Evolutionary conservation across 2,113 vertebrate species (phyloP).

Genomic region (Spilogale gracilis): DNA sequence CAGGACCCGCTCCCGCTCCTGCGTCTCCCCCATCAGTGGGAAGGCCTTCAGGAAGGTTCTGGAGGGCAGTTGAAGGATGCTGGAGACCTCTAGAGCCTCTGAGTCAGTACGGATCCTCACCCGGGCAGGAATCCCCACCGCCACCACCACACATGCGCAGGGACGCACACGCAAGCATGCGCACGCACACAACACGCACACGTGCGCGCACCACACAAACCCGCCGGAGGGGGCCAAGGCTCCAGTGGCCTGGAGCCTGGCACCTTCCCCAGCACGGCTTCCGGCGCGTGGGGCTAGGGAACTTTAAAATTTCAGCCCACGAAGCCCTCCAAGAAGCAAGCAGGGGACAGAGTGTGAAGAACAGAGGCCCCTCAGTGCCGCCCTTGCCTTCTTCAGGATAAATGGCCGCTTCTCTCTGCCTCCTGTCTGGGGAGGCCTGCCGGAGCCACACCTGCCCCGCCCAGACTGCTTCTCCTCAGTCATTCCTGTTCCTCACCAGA

Average conservation of each 20-base stretch:
- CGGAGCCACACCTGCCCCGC: not conserved
- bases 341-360: not conserved
- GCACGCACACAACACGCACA: too few relatives aligned
- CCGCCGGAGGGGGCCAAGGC: not conserved
- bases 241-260: not conserved
- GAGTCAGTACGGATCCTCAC: not conserved
- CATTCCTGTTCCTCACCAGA: not conserved
- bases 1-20: slow-evolving; percentile 97
- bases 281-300: not conserved
- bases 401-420: not conserved
- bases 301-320: not conserved
- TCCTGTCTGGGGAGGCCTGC: not conserved
- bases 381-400: not conserved
- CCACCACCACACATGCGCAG: too few relatives aligned
- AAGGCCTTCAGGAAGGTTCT: slow-evolving; percentile 96
- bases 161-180: too few relatives aligned
- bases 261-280: not conserved
- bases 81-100: not conserved
- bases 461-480: not conserved
- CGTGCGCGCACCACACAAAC: not conserved
- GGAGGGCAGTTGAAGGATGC: slow-evolving; percentile 46
- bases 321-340: not conserved
- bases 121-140: not conserved
- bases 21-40: slow-evolving; percentile 96
- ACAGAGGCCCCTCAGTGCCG: not conserved